Evolutionary conservation across 2,113 vertebrate genomes (phyloP).

Genomic region (Halichoerus grypus): DNA sequence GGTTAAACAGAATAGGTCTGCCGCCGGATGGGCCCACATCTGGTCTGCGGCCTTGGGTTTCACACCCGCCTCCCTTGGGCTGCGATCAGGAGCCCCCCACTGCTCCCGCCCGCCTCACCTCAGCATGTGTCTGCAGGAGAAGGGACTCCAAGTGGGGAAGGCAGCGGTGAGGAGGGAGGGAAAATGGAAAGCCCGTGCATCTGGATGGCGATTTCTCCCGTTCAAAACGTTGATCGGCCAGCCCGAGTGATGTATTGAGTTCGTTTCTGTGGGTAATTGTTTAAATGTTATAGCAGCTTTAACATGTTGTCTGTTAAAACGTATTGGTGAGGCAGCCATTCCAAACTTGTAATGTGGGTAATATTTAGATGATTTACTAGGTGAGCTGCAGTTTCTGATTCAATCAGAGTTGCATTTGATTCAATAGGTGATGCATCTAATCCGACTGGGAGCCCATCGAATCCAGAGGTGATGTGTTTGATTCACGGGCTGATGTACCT

Average conservation of each 20-base stretch:
- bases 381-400: slow-evolving; percentile 87
- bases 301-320: slow-evolving; percentile 87
- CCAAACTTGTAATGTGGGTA: slow-evolving; percentile 83
- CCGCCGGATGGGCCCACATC: not conserved
- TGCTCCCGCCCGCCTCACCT: not conserved
- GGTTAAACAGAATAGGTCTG: not conserved
- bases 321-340: slow-evolving; percentile 85
- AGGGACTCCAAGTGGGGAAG: not conserved
- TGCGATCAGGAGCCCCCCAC: not conserved
- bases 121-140: not conserved
- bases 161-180: not conserved
- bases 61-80: not conserved
- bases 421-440: slow-evolving; percentile 87
- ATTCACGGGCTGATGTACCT: slow-evolving; percentile 89
- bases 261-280: slow-evolving; percentile 85
- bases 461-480: slow-evolving; percentile 88
- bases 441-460: slow-evolving; percentile 84
- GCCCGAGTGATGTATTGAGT: slow-evolving; percentile 83
- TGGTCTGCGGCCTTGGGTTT: not conserved
- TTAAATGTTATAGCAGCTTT: slow-evolving; percentile 88
- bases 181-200: not conserved
- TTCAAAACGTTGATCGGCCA: slow-evolving; percentile 70
- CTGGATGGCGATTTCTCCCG: slow-evolving; percentile 55
- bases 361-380: slow-evolving; percentile 90
- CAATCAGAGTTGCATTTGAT: slow-evolving; percentile 88